A percentile compares a stretch with the other conserved stretches of the same genome.
phyloP scores from a whole-genome alignment of 2,113 vertebrate genomes.

The Etheostoma cragini region DNA sequence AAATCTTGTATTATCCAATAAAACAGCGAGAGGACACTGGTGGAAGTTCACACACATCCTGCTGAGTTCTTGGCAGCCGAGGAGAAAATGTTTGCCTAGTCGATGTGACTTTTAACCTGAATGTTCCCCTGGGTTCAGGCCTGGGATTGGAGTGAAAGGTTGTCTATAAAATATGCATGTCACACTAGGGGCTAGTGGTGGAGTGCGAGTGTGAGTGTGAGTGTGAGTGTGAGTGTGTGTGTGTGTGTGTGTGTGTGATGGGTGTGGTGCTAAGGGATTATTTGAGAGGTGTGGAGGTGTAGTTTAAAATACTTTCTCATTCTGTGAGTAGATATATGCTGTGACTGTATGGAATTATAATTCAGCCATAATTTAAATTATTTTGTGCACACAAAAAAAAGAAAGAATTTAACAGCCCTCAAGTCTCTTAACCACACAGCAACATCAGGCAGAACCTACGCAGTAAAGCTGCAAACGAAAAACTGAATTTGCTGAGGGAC shows the following conservation, averaged over 20 bases:
- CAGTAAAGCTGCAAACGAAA: background rate
- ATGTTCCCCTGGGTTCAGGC: conserved; percentile 64
- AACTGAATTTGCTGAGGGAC: background rate
- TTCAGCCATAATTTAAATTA: conserved; percentile 28
- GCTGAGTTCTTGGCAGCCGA: conserved; percentile 57
- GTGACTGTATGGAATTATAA: conserved; percentile 32
- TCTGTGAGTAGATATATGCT: conserved; percentile 43
- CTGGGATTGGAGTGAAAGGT: conserved; percentile 79
- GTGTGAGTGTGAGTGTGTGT: background rate
- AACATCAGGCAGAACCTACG: background rate
- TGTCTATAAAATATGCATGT: conserved; percentile 84
- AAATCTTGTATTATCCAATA: conserved; percentile 19
- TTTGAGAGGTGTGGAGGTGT: conserved; percentile 36
- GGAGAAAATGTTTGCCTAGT: conserved; percentile 69
- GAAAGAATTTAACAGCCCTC: background rate
- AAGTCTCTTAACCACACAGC: background rate
- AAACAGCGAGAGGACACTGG: conserved; percentile 32
- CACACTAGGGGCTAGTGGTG: conserved; percentile 45
- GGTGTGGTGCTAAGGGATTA: conserved; percentile 34
- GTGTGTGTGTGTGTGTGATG: conserved; percentile 21
- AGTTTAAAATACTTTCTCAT: conserved; percentile 42
- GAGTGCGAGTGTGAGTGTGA: conserved; percentile 27
- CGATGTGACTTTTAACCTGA: conserved; percentile 77
- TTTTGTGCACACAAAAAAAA: conserved; percentile 15
- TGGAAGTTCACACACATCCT: conserved; percentile 46